Evolutionary conservation across 2,113 vertebrate genomes (phyloP).

Genomic region (Hepsetus odoe): DNA sequence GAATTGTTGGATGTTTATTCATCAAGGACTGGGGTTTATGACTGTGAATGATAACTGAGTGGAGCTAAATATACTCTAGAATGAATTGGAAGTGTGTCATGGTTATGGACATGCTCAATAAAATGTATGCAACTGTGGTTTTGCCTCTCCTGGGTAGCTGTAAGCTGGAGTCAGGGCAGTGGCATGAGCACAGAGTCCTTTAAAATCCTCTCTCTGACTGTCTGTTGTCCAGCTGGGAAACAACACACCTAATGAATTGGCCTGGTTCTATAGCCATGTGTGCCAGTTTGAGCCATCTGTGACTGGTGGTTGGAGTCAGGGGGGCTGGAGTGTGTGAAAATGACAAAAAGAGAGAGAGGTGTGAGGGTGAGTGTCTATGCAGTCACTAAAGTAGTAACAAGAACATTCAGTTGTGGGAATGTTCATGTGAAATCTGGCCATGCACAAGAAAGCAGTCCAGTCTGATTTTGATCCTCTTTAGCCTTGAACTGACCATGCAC

Average conservation of each 20-base stretch:
- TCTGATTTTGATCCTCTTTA: background rate
- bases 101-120: background rate
- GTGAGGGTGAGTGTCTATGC: background rate
- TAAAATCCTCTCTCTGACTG: slow-evolving; percentile 44
- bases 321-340: slow-evolving; percentile 27
- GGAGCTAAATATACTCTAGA: background rate
- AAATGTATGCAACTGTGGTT: slow-evolving; percentile 39
- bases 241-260: slow-evolving; percentile 52
- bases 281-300: slow-evolving; percentile 64
- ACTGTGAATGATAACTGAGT: background rate
- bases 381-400: slow-evolving; percentile 33
- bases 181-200: slow-evolving; percentile 44
- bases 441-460: slow-evolving; percentile 18
- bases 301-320: slow-evolving; percentile 55
- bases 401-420: slow-evolving; percentile 44
- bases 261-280: slow-evolving; percentile 57
- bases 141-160: slow-evolving; percentile 52
- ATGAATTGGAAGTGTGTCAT: background rate
- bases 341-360: slow-evolving; percentile 44
- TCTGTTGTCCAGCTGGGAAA: slow-evolving; percentile 57
- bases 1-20: background rate
- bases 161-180: slow-evolving; percentile 39
- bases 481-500: background rate
- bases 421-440: slow-evolving; percentile 17
- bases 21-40: background rate